phyloP scores from a whole-genome alignment of 1,140 invertebrate species.

The Drosophila cardini region DNA sequence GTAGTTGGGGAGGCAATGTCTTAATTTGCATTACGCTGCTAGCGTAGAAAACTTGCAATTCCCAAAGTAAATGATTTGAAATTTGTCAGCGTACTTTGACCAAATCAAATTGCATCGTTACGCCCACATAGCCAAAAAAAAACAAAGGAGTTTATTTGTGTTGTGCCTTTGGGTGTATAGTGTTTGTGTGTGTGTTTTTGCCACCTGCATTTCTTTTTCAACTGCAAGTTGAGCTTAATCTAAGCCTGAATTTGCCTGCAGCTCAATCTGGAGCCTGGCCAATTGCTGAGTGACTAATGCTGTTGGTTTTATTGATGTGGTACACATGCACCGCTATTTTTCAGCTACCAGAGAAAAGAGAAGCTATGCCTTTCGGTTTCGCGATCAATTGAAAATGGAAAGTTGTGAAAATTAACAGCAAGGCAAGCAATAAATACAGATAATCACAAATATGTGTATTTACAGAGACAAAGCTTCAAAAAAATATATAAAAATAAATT shows the following conservation, averaged over 20 bases:
- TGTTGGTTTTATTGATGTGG: constrained; percentile 78
- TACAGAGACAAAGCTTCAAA: too few relatives aligned
- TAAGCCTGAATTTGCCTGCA: constrained; percentile 11
- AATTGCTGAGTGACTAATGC: constrained; percentile 68
- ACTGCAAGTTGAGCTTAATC: constrained; percentile 16
- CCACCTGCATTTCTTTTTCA: constrained; percentile 53
- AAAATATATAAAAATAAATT: background rate
- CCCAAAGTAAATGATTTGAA: constrained; percentile 53
- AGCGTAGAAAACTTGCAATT: constrained; percentile 53
- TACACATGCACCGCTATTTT: constrained; percentile 67
- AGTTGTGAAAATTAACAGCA: constrained; percentile 46
- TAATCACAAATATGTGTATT: background rate
- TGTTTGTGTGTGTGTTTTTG: constrained; percentile 15
- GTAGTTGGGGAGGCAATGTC: constrained; percentile 33
- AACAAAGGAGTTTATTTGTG: constrained; percentile 28
- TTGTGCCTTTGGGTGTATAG: constrained; percentile 4
- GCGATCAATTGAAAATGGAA: constrained; percentile 71
- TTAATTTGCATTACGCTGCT: constrained; percentile 61
- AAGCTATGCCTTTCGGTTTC: constrained; percentile 20
- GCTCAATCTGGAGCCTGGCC: constrained; percentile 15
- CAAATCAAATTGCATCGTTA: constrained; percentile 67
- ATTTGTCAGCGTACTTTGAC: constrained; percentile 65
- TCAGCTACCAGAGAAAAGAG: constrained; percentile 14
- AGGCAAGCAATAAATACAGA: background rate
- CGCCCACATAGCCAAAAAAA: constrained; percentile 46